Conservation (phyloP, 2,797 vertebrate genomes). For the Liparis tanakae region DNA sequence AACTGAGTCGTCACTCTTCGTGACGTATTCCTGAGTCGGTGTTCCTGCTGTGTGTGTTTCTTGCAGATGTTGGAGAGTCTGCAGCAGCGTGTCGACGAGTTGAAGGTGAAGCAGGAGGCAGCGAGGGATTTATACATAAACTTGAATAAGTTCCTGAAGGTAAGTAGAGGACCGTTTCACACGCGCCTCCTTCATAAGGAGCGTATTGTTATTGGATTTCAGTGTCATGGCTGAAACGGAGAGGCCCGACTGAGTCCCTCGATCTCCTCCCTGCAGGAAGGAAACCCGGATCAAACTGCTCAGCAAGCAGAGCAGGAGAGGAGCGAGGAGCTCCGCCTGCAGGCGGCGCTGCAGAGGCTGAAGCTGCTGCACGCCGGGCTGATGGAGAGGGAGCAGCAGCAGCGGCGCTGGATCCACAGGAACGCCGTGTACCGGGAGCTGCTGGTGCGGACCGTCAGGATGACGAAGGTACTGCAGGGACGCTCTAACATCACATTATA, state of each 20-base stretch:
- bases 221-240: not conserved
- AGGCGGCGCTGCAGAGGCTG: slow-evolving; percentile 63
- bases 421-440: slow-evolving; percentile 72
- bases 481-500: not conserved
- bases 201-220: not conserved
- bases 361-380: slow-evolving; percentile 63
- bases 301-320: slow-evolving; percentile 61
- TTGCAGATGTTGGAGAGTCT: slow-evolving; percentile 79
- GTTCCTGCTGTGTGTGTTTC: slow-evolving; percentile 17
- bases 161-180: slow-evolving; percentile 45
- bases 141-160: slow-evolving; percentile 84
- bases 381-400: slow-evolving; percentile 55
- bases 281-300: slow-evolving; percentile 56
- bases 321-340: slow-evolving; percentile 38
- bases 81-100: slow-evolving; percentile 58
- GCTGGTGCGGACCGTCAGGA: slow-evolving; percentile 72
- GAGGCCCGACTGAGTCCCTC: not conserved
- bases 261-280: slow-evolving; percentile 68
- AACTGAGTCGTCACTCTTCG: not conserved
- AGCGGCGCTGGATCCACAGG: slow-evolving; percentile 66
- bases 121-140: slow-evolving; percentile 53
- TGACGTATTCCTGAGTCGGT: not conserved
- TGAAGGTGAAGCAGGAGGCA: slow-evolving; percentile 69
- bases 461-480: slow-evolving; percentile 73
- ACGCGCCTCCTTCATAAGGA: not conserved